Evolutionary conservation across 2,797 vertebrate species (phyloP).

Genomic region (Cyprinodon diabolis): DNA sequence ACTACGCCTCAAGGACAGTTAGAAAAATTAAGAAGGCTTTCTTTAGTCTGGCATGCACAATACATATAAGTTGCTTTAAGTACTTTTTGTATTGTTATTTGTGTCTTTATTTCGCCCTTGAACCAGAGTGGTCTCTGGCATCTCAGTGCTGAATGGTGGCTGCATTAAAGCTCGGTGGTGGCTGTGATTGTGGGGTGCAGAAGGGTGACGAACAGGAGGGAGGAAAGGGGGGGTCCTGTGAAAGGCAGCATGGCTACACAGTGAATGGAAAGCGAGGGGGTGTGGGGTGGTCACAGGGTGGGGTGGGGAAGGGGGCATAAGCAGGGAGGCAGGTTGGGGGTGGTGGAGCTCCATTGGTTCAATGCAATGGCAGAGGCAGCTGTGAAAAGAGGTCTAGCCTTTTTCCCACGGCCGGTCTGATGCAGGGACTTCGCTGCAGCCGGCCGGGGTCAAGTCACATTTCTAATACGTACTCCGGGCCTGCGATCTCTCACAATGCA

Average conservation of each 20-base stretch:
- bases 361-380: constrained; percentile 89
- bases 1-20: constrained; percentile 18
- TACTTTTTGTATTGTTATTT: constrained; percentile 17
- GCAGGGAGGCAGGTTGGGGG: constrained; percentile 64
- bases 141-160: constrained; percentile 83
- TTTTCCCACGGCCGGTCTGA: constrained; percentile 92
- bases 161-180: constrained; percentile 71
- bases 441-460: constrained; percentile 89
- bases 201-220: constrained; percentile 74
- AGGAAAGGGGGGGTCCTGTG: constrained; percentile 71
- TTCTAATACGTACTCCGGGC: constrained; percentile 86
- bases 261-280: constrained; percentile 79
- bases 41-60: background rate
- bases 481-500: constrained; percentile 83
- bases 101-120: constrained; percentile 25
- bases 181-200: constrained; percentile 59
- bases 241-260: constrained; percentile 82
- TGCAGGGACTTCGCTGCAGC: constrained; percentile 82
- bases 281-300: constrained; percentile 55
- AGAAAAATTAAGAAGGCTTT: constrained; percentile 1
- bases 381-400: constrained; percentile 93
- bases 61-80: background rate
- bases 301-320: constrained; percentile 50
- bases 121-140: constrained; percentile 75
- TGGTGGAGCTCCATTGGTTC: constrained; percentile 83